phyloP scores from a whole-genome alignment of 2,888 invertebrate genomes.

The Tricholauxania praeusta region DNA sequence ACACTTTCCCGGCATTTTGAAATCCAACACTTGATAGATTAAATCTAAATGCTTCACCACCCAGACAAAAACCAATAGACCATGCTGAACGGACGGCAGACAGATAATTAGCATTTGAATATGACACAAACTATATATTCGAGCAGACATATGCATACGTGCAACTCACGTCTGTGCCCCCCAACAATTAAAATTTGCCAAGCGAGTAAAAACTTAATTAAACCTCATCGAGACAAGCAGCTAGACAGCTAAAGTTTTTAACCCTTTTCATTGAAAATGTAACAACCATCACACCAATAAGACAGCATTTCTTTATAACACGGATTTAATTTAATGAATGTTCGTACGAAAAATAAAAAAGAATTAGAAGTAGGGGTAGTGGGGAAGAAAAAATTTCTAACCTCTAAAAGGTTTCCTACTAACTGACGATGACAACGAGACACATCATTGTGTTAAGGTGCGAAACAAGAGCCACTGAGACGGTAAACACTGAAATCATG shows the following conservation, averaged over 20 bases:
- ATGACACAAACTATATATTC: constrained; percentile 4
- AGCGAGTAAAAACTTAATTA: constrained; percentile 29
- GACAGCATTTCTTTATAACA: constrained; percentile 11
- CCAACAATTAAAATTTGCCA: constrained; percentile 22
- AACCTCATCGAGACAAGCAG: constrained; percentile 19
- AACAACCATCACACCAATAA: too few relatives aligned
- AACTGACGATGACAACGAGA: constrained; percentile 8
- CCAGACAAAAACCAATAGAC: not conserved
- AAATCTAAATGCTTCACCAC: constrained; percentile 17
- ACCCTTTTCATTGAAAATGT: constrained; percentile 11
- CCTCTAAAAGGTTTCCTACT: constrained; percentile 33
- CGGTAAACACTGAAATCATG: constrained; percentile 44
- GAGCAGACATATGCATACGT: not conserved
- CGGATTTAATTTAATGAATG: constrained; percentile 27
- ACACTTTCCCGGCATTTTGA: constrained; percentile 17
- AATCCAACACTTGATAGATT: constrained; percentile 14
- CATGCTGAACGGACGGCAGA: not conserved
- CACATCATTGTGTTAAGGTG: constrained; percentile 54
- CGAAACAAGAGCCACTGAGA: constrained; percentile 48
- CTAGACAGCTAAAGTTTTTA: constrained; percentile 22
- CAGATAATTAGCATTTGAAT: not conserved
- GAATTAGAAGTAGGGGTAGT: not conserved
- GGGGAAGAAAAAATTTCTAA: constrained; percentile 11
- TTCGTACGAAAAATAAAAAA: constrained; percentile 11
- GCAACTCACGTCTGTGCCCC: too few relatives aligned